These are phyloP conservation scores for Serilophus lunatus DNA, from an alignment of 2,113 vertebrate species.

Conservation along the genomic window DNA sequence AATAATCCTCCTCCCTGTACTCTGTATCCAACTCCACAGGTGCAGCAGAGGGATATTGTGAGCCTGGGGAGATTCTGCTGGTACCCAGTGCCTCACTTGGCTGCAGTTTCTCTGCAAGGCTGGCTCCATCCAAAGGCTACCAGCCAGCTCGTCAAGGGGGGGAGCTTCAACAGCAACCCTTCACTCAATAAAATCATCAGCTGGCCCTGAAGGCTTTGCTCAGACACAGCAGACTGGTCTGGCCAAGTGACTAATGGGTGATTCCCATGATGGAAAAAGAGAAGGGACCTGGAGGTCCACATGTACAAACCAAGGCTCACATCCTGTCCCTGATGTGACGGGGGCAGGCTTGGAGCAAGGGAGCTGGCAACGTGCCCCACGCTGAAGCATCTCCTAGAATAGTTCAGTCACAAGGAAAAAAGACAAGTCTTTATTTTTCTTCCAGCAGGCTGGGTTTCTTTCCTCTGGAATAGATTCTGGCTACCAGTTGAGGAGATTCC, in stretches of 20 bases:
- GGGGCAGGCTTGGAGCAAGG: slow-evolving; percentile 33
- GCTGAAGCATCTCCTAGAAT: slow-evolving; percentile 41
- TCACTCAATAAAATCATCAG: not conserved
- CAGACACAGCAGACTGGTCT: not conserved
- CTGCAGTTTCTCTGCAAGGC: not conserved
- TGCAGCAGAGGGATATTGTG: not conserved
- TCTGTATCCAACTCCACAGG: not conserved
- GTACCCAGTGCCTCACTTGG: not conserved
- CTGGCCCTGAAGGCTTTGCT: not conserved
- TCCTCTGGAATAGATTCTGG: slow-evolving; percentile 34
- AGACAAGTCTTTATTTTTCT: slow-evolving; percentile 29
- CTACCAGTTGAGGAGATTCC: slow-evolving; percentile 33
- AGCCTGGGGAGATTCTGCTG: not conserved
- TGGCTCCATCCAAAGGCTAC: not conserved
- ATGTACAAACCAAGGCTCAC: not conserved
- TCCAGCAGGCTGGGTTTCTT: slow-evolving; percentile 25
- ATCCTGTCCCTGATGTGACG: slow-evolving; percentile 18
- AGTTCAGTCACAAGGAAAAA: not conserved
- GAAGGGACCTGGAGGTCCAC: not conserved
- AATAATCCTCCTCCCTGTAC: not conserved
- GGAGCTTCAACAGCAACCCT: not conserved
- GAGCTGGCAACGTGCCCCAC: slow-evolving; percentile 13
- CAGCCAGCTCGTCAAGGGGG: not conserved
- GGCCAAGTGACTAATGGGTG: not conserved
- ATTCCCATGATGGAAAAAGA: slow-evolving; percentile 27